Conservation (phyloP, 2,888 invertebrate species). For the Brenthis daphne region DNA sequence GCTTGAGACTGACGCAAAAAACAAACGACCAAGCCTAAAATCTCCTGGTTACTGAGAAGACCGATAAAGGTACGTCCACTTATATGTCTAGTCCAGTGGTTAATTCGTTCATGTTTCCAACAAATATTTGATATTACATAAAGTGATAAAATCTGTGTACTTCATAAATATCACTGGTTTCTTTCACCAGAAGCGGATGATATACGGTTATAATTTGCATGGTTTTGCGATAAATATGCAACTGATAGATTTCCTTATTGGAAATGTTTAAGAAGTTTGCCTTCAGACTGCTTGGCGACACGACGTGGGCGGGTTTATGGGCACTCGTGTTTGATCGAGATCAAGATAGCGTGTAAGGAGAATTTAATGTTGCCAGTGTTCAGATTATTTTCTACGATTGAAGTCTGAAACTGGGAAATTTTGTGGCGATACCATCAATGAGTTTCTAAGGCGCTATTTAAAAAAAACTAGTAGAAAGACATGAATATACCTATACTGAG, state of each 20-base stretch:
- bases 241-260: conserved; percentile 48
- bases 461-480: neutral
- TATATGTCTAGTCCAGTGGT: no score
- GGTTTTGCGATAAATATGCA: conserved; percentile 49
- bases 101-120: no score
- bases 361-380: conserved; percentile 32
- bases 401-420: conserved; percentile 14
- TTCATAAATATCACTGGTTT: conserved; percentile 22
- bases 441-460: neutral
- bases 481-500: neutral
- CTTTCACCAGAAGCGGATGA: conserved; percentile 40
- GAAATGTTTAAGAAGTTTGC: conserved; percentile 54
- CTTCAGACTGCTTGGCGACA: conserved; percentile 71
- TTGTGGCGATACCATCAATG: neutral
- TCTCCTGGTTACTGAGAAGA: no score
- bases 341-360: conserved; percentile 22
- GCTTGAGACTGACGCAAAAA: no score
- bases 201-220: conserved; percentile 48
- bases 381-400: conserved; percentile 26
- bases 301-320: conserved; percentile 41
- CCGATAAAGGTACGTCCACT: no score
- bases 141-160: conserved; percentile 11
- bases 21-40: no score
- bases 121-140: neutral
- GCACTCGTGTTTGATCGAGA: conserved; percentile 31